Evolutionary conservation across 2,797 vertebrate genomes (phyloP).

Genomic region (Neosalanx taihuensis): DNA sequence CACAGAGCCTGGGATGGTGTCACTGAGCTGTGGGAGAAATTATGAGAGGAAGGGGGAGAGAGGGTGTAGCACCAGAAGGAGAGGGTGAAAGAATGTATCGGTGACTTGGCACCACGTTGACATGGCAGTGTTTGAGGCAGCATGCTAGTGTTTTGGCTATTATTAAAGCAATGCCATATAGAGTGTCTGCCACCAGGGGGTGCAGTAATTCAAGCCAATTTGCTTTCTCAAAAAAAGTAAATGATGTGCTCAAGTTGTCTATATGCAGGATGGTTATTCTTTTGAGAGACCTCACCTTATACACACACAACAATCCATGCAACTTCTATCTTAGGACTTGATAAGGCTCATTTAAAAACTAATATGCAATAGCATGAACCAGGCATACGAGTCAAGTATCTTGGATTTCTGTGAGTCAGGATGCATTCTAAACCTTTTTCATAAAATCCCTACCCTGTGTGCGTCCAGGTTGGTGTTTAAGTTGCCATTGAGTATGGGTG

Average conservation of each 20-base stretch:
- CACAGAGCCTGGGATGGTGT: slow-evolving; percentile 61
- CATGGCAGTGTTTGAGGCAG: neutral
- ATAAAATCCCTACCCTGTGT: slow-evolving; percentile 57
- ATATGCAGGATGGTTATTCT: no score
- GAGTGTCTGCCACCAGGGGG: slow-evolving; percentile 30
- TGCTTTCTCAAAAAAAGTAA: neutral
- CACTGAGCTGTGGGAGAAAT: slow-evolving; percentile 54
- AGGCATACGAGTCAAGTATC: no score
- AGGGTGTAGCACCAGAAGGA: slow-evolving; percentile 5
- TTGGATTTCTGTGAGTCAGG: no score
- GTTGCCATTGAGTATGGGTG: slow-evolving; percentile 72
- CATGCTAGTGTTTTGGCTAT: neutral
- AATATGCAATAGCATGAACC: no score
- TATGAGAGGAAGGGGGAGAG: slow-evolving; percentile 7
- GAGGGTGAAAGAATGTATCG: neutral
- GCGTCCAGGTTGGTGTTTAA: slow-evolving; percentile 71
- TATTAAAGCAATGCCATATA: neutral
- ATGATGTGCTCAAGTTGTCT: neutral
- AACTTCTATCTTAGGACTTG: no score
- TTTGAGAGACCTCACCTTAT: no score
- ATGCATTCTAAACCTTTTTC: neutral
- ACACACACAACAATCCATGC: no score
- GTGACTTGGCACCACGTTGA: neutral
- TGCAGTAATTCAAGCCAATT: neutral
- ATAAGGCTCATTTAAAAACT: no score